Conservation (phyloP, 2,113 vertebrate species). For the Strigops habroptila region DNA sequence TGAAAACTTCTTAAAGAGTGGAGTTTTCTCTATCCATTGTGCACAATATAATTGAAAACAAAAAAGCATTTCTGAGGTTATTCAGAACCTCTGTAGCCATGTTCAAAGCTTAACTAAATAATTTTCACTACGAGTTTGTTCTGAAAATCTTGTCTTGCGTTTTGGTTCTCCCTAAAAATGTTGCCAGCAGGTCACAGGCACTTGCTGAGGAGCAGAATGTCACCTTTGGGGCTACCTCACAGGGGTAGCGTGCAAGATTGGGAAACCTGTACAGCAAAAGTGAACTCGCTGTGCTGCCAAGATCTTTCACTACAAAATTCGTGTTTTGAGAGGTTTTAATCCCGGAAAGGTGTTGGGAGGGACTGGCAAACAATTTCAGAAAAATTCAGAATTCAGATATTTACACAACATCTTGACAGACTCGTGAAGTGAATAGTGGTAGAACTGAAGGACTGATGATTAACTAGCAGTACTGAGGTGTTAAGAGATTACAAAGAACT, state of each 20-base stretch:
- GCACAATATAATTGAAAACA: too few relatives aligned
- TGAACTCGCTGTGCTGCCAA: background rate
- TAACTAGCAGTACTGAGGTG: background rate
- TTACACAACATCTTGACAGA: background rate
- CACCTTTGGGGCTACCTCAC: background rate
- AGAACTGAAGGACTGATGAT: background rate
- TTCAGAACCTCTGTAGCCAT: background rate
- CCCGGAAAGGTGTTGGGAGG: background rate
- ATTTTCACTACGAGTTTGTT: background rate
- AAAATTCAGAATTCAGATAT: background rate
- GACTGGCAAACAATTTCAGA: background rate
- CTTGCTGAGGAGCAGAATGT: background rate
- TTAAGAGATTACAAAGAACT: background rate
- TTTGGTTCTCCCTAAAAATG: background rate
- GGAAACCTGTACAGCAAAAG: background rate
- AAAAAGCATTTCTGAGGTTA: background rate
- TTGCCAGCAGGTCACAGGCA: background rate
- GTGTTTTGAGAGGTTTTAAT: background rate
- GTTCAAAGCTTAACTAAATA: background rate
- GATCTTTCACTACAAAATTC: background rate
- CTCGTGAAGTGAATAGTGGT: background rate
- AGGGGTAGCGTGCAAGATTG: background rate
- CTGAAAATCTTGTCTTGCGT: background rate
- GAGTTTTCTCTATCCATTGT: background rate
- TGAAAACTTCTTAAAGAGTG: background rate